Conservation (phyloP, 92 coral and sea anemone genomes). For the Parazoanthus atlanticus region DNA sequence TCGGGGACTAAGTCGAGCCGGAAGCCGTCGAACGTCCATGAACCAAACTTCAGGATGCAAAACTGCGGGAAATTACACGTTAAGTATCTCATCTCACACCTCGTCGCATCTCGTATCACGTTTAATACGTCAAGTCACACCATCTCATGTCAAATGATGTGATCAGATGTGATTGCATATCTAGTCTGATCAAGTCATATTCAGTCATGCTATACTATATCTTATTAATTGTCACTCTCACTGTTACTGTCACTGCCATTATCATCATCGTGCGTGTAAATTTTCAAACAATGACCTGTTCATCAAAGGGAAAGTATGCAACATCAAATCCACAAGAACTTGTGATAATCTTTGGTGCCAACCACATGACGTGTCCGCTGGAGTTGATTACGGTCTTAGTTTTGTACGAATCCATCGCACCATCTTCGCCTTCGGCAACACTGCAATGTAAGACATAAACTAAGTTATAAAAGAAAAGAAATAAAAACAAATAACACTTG, state of each 20-base stretch:
- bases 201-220: too few species aligned
- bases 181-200: too few species aligned
- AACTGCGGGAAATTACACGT: conserved; percentile 21
- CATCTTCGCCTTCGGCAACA: conserved; percentile 84
- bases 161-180: too few species aligned
- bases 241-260: background rate
- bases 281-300: conserved; percentile 60
- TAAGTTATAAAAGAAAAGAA: too few species aligned
- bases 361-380: conserved; percentile 67
- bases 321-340: conserved; percentile 90
- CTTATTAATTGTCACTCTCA: background rate
- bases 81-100: background rate
- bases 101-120: background rate
- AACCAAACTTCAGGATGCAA: conserved; percentile 78
- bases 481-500: too few species aligned
- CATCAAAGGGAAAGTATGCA: conserved; percentile 84
- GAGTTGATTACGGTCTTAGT: conserved; percentile 63
- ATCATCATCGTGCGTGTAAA: background rate
- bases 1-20: conserved; percentile 74
- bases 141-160: background rate
- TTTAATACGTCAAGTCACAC: background rate
- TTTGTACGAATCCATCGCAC: conserved; percentile 75
- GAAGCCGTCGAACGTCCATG: conserved; percentile 89
- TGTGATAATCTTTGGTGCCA: conserved; percentile 80
- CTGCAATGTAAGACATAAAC: conserved; percentile 29